Conservation (phyloP, 2,113 vertebrate species). For the Rhinoderma darwinii region DNA sequence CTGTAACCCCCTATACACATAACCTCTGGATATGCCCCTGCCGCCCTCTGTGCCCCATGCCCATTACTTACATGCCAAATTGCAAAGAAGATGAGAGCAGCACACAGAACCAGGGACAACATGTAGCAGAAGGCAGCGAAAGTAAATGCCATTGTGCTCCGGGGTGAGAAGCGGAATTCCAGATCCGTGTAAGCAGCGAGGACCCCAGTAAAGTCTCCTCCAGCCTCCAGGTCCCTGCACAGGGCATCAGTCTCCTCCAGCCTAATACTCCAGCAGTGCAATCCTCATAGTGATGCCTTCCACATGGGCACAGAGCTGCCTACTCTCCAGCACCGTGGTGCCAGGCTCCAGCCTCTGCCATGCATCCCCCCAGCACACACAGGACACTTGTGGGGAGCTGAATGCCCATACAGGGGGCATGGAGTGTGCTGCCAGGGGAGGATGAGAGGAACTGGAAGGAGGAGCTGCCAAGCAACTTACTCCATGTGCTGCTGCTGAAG, state of each 20-base stretch:
- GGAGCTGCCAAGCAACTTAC: neutral
- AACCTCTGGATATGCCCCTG: neutral
- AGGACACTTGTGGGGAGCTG: slow-evolving; percentile 33
- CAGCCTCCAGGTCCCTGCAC: neutral
- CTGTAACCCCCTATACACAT: neutral
- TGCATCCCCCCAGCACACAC: neutral
- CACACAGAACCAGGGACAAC: slow-evolving; percentile 93
- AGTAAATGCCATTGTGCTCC: slow-evolving; percentile 86
- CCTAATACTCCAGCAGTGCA: neutral
- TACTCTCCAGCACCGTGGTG: neutral
- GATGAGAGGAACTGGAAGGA: neutral
- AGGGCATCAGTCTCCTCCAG: slow-evolving; percentile 23
- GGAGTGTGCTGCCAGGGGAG: slow-evolving; percentile 14
- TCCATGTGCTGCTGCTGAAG: slow-evolving; percentile 17
- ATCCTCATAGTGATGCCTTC: neutral
- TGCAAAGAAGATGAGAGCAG: slow-evolving; percentile 96
- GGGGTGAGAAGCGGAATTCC: neutral
- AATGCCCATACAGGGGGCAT: neutral
- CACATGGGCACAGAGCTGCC: neutral
- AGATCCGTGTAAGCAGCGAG: neutral
- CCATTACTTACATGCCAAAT: slow-evolving; percentile 93
- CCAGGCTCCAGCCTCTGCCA: neutral
- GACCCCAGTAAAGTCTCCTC: neutral
- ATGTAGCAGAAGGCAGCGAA: slow-evolving; percentile 99
- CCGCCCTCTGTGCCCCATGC: neutral